Conservation (phyloP, 2,888 invertebrate genomes). For the Sycophila texana region DNA sequence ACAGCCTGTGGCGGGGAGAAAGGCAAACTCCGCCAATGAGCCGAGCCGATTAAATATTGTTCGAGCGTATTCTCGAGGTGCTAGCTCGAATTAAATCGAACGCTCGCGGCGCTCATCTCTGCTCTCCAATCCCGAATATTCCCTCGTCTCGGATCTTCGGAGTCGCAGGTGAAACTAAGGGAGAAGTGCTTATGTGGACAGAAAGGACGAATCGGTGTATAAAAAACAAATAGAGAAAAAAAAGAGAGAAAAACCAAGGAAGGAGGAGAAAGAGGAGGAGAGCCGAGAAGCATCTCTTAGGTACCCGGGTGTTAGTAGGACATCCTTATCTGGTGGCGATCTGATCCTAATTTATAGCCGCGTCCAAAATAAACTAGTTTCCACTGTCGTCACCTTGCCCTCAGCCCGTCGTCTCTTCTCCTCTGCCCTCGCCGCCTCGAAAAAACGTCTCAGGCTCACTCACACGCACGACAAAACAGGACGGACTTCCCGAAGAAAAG, state of each 20-base stretch:
- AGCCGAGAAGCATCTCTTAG: constrained; percentile 66
- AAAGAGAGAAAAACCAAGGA: constrained; percentile 52
- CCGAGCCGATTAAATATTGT: constrained; percentile 34
- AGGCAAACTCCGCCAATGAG: constrained; percentile 29
- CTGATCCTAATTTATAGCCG: constrained; percentile 76
- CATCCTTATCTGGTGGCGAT: constrained; percentile 75
- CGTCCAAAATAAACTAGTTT: constrained; percentile 76
- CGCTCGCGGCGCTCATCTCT: not conserved
- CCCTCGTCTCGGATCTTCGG: constrained; percentile 1
- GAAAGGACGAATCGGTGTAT: not conserved
- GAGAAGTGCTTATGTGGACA: not conserved
- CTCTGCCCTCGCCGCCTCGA: constrained; percentile 10
- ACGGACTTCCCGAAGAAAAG: constrained; percentile 38
- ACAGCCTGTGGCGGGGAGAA: not conserved
- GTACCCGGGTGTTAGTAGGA: constrained; percentile 75
- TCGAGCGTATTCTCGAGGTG: constrained; percentile 47
- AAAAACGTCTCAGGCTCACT: constrained; percentile 14
- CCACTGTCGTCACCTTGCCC: constrained; percentile 75
- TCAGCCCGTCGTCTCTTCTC: constrained; percentile 42
- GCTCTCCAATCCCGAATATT: not conserved
- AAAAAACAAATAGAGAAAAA: constrained; percentile 9
- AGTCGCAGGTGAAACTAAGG: constrained; percentile 2
- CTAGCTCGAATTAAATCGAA: constrained; percentile 10
- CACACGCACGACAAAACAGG: constrained; percentile 50
- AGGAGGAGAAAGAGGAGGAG: constrained; percentile 45